Evolutionary conservation across 2,113 vertebrate genomes (phyloP).

Genomic region (Aix galericulata): DNA sequence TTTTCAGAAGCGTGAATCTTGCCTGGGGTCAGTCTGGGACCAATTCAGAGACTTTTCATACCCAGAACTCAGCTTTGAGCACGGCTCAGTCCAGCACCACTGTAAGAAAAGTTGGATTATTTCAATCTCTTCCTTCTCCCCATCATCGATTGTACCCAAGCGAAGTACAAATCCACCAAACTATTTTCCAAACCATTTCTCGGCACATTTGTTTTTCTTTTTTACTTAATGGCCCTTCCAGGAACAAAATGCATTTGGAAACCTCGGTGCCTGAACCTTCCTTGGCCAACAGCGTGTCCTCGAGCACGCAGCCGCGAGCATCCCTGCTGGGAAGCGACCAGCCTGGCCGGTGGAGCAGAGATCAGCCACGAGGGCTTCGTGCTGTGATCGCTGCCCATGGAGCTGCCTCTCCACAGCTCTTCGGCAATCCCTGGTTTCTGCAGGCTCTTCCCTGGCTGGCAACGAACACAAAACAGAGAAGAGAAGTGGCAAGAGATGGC

Average conservation of each 20-base stretch:
- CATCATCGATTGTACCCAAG: neutral
- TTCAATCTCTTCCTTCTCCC: neutral
- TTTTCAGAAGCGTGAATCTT: neutral
- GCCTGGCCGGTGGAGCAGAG: fast-evolving
- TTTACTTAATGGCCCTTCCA: neutral
- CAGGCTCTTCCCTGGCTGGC: neutral
- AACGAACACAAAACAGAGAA: neutral
- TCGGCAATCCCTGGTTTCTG: neutral
- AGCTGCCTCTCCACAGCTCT: neutral
- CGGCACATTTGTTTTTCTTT: neutral
- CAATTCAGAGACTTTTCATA: neutral
- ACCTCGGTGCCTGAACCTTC: neutral
- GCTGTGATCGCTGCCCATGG: fast-evolving
- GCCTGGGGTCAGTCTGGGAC: neutral
- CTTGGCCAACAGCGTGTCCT: neutral
- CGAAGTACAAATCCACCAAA: neutral
- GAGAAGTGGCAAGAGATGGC: fast-evolving
- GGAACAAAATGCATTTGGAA: neutral
- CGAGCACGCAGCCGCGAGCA: fast-evolving
- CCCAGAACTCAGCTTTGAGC: neutral
- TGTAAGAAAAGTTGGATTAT: neutral
- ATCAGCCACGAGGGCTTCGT: fast-evolving
- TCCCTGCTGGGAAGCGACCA: neutral
- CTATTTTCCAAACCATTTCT: neutral
- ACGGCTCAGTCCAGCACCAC: neutral